Evolutionary conservation across 92 coral and sea anemone genomes (phyloP).

Genomic region (Phymanthus crucifer): DNA sequence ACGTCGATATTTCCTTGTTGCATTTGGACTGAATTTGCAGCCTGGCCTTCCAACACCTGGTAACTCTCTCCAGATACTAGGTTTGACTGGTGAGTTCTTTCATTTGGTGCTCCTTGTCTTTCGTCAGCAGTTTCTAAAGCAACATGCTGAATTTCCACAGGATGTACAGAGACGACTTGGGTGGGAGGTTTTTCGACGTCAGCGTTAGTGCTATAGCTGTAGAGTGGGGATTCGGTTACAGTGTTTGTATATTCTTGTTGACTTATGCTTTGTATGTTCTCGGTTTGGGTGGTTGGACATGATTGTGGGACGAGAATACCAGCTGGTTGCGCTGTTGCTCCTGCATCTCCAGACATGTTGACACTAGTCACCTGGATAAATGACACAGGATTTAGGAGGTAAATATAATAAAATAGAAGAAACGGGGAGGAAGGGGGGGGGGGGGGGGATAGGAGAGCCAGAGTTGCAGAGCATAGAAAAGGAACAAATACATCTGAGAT

Average conservation of each 20-base stretch:
- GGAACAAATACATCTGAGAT: too few species aligned
- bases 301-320: constrained; percentile 4
- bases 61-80: background rate
- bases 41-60: constrained; percentile 18
- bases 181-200: constrained; percentile 6
- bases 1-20: constrained; percentile 18
- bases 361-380: constrained; percentile 14
- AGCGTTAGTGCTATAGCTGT: constrained; percentile 7
- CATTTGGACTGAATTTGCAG: background rate
- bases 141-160: background rate
- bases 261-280: background rate
- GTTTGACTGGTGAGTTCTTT: constrained; percentile 3
- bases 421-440: too few species aligned
- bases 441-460: too few species aligned
- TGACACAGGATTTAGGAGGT: background rate
- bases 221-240: constrained; percentile 1
- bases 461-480: too few species aligned
- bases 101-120: background rate
- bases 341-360: constrained; percentile 13
- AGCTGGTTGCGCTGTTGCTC: constrained; percentile 6
- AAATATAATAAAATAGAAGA: background rate
- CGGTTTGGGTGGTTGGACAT: background rate
- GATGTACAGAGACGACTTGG: constrained; percentile 5
- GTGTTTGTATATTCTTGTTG: constrained; percentile 14
- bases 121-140: background rate